These are phyloP conservation scores for Trypoxylon attenuatum DNA, from an alignment of 2,888 invertebrate genomes.

Conservation along the genomic window DNA sequence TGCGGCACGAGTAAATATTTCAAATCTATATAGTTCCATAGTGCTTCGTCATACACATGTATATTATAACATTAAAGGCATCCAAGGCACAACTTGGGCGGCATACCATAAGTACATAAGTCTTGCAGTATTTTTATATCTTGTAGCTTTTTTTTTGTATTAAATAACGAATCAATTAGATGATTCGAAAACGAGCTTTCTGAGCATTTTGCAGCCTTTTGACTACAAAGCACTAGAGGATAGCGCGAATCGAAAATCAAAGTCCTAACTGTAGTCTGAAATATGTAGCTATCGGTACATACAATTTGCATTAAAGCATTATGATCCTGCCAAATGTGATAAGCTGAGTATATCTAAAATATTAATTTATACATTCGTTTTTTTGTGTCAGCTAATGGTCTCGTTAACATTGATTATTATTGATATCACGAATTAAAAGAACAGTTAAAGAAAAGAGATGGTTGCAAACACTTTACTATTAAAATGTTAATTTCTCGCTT, in stretches of 20 bases:
- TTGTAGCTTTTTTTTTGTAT: no score
- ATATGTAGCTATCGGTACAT: constrained; percentile 50
- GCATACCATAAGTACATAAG: constrained; percentile 24
- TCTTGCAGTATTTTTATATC: no score
- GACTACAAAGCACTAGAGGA: constrained; percentile 34
- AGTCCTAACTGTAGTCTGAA: constrained; percentile 41
- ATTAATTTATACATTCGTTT: constrained; percentile 25
- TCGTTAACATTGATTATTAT: constrained; percentile 30
- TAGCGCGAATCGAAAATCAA: constrained; percentile 37
- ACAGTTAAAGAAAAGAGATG: no score
- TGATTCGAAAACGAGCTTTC: constrained; percentile 44
- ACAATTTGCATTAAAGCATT: constrained; percentile 47
- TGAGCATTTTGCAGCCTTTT: constrained; percentile 21
- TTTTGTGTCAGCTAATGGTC: no score
- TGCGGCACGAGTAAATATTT: constrained; percentile 2
- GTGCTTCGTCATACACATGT: constrained; percentile 14
- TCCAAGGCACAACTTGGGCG: constrained; percentile 52
- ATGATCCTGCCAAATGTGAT: constrained; percentile 39
- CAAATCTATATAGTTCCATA: not conserved
- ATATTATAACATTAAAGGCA: constrained; percentile 40
- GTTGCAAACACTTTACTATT: no score
- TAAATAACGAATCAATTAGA: constrained; percentile 8
- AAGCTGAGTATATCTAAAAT: constrained; percentile 39
- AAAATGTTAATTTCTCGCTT: not conserved
- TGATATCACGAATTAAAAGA: constrained; percentile 23